phyloP scores from a whole-genome alignment of 2,888 invertebrate genomes.

The Fabriciana adippe region DNA sequence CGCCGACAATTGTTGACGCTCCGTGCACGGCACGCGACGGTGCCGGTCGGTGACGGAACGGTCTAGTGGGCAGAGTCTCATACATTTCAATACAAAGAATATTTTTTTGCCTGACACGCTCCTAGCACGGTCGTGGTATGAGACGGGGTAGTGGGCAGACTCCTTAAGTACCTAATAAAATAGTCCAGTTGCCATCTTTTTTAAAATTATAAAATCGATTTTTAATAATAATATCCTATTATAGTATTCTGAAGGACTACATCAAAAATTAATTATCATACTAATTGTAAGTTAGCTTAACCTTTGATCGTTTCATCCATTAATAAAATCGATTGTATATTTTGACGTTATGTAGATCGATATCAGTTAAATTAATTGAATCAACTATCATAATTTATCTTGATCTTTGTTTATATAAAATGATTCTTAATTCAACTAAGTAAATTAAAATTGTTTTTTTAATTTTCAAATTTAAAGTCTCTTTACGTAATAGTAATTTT shows the following conservation, averaged over 20 bases:
- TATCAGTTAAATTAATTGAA: conserved; percentile 10
- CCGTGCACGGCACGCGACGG: too few species aligned
- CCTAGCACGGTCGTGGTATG: too few species aligned
- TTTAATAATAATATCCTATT: neutral
- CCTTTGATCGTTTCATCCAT: conserved; percentile 10
- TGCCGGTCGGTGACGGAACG: too few species aligned
- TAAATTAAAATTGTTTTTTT: neutral
- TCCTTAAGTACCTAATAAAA: too few species aligned
- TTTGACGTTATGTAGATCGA: conserved; percentile 12
- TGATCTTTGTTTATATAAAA: conserved; percentile 4
- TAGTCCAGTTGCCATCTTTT: too few species aligned
- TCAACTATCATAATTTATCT: conserved; percentile 1
- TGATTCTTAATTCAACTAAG: neutral
- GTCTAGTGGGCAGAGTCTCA: too few species aligned
- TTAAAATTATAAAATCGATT: too few species aligned
- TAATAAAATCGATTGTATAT: conserved; percentile 14
- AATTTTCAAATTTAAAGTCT: neutral
- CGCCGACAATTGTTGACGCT: too few species aligned
- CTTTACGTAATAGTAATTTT: conserved; percentile 1
- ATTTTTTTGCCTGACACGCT: too few species aligned
- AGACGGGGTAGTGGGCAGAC: too few species aligned
- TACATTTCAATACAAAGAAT: too few species aligned
- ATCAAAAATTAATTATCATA: conserved; percentile 6
- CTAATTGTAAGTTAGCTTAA: conserved; percentile 8
- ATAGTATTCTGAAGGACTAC: neutral